These are phyloP conservation scores for Pristionchus exspectatus DNA, from an alignment of 2,888 invertebrate genomes.

Conservation along the genomic window DNA sequence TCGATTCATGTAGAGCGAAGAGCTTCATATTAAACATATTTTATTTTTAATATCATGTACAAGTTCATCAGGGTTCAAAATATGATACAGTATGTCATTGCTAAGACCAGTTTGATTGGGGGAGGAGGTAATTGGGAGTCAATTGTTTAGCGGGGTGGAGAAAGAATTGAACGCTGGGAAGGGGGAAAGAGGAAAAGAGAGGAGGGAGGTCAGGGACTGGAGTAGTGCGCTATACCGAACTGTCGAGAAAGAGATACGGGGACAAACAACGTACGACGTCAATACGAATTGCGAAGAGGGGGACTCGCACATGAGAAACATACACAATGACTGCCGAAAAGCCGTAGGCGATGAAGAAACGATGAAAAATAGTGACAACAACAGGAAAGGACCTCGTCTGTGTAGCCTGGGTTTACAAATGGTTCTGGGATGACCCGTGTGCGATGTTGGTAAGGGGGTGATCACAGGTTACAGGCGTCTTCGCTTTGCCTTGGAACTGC, in stretches of 20 bases:
- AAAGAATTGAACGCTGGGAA: not conserved
- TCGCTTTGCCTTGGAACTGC: not conserved
- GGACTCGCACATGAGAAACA: not conserved
- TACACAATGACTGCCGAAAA: not conserved
- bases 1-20: not conserved
- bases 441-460: not conserved
- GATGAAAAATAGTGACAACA: not conserved
- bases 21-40: not conserved
- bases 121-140: constrained; percentile 26
- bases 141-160: not conserved
- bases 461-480: not conserved
- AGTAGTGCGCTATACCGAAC: not conserved
- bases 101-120: not conserved
- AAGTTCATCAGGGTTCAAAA: not conserved
- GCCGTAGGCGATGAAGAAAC: not conserved
- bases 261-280: constrained; percentile 20
- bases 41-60: constrained; percentile 1
- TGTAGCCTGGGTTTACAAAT: not conserved
- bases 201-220: constrained; percentile 18
- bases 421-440: not conserved
- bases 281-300: constrained; percentile 8
- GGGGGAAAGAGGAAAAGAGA: not conserved
- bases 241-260: not conserved
- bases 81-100: not conserved
- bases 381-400: constrained; percentile 10